Evolutionary conservation across 2,888 invertebrate genomes (phyloP).

Genomic region (Aspidapion aeneum): DNA sequence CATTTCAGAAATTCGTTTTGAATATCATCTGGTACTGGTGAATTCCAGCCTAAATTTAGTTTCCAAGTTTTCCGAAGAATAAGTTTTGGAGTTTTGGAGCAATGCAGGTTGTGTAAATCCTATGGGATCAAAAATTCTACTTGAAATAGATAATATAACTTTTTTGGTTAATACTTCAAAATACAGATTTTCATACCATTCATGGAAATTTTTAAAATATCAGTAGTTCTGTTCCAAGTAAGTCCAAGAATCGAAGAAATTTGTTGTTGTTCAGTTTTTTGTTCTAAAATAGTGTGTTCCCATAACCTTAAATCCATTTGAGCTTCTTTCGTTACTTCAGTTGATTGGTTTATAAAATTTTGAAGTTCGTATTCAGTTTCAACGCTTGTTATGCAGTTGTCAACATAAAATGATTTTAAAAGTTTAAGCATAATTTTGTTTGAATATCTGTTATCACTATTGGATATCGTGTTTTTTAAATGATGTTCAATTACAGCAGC

Average conservation of each 20-base stretch:
- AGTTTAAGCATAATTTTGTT: neutral
- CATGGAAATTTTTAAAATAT: slow-evolving; percentile 7
- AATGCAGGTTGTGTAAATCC: slow-evolving; percentile 17
- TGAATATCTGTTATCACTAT: neutral
- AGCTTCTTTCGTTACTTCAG: slow-evolving; percentile 8
- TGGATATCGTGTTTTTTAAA: slow-evolving; percentile 3
- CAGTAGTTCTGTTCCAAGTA: slow-evolving; percentile 14
- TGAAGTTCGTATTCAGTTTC: neutral
- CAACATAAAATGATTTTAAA: neutral
- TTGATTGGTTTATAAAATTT: slow-evolving; percentile 10
- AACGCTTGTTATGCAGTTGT: neutral
- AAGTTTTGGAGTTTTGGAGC: slow-evolving; percentile 18
- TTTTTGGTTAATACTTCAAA: slow-evolving; percentile 9
- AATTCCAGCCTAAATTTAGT: no score
- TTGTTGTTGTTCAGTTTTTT: neutral
- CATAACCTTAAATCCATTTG: slow-evolving; percentile 19
- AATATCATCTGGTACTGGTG: no score
- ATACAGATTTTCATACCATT: neutral
- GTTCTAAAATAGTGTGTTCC: slow-evolving; percentile 7
- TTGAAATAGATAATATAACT: slow-evolving; percentile 13
- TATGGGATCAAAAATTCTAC: slow-evolving; percentile 17
- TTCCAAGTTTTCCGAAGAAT: slow-evolving; percentile 16
- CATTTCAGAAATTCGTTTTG: no score
- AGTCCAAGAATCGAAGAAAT: slow-evolving; percentile 9
- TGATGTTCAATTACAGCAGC: slow-evolving; percentile 20